These are phyloP conservation scores for Pelecanus crispus DNA, from an alignment of 2,113 vertebrate genomes.

Conservation along the genomic window DNA sequence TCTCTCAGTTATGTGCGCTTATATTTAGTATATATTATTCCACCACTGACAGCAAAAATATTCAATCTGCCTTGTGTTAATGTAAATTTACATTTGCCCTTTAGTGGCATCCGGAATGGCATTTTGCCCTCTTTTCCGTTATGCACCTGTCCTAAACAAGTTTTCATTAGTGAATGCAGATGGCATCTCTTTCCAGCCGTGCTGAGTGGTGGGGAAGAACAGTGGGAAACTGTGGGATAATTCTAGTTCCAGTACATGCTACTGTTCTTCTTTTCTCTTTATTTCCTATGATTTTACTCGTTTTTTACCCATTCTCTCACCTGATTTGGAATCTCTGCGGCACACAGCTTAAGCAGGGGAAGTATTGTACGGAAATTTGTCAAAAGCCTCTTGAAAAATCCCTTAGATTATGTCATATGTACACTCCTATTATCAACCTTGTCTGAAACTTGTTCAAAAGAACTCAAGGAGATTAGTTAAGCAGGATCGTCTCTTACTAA, in stretches of 20 bases:
- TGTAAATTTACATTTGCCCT: constrained; percentile 23
- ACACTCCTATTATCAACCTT: constrained; percentile 9
- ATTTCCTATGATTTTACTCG: not conserved
- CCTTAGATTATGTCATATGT: constrained; percentile 36
- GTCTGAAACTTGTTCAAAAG: constrained; percentile 26
- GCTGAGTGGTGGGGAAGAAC: not conserved
- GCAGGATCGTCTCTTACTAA: constrained; percentile 26
- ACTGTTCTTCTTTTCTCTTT: not conserved
- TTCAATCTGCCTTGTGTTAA: not conserved
- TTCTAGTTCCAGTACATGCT: not conserved
- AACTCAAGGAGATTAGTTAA: constrained; percentile 38
- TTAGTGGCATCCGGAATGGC: constrained; percentile 19
- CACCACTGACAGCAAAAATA: constrained; percentile 1
- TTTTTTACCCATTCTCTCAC: not conserved
- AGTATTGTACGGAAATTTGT: constrained; percentile 40
- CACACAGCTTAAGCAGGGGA: not conserved
- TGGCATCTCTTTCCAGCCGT: constrained; percentile 19
- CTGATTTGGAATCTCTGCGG: not conserved
- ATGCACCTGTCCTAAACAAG: constrained; percentile 49
- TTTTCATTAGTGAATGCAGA: constrained; percentile 59
- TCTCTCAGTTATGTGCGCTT: not conserved
- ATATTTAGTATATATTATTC: not conserved
- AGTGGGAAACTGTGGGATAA: constrained; percentile 27
- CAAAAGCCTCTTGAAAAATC: constrained; percentile 58
- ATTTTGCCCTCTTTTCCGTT: constrained; percentile 5